phyloP scores from a whole-genome alignment of 2,888 invertebrate species.

The Sialis fuliginosa region DNA sequence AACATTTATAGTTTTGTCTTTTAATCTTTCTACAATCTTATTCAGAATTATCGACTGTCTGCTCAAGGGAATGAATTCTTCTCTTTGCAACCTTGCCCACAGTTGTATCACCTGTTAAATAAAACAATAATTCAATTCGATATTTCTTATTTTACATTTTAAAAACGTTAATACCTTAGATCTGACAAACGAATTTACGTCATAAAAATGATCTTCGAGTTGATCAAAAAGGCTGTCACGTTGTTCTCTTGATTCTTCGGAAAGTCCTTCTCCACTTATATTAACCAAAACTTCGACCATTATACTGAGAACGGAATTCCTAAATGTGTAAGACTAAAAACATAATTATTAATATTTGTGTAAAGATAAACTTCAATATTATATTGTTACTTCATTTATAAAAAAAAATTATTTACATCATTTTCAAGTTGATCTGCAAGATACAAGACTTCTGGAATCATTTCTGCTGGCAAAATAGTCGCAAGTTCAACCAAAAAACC shows the following conservation, averaged over 20 bases:
- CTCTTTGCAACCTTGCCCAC: constrained; percentile 62
- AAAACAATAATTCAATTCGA: neutral
- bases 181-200: constrained; percentile 70
- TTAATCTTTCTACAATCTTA: constrained; percentile 48
- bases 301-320: constrained; percentile 69
- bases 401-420: constrained; percentile 18
- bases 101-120: constrained; percentile 46
- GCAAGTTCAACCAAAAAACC: constrained; percentile 20
- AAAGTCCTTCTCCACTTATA: constrained; percentile 53
- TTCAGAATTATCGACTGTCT: constrained; percentile 50
- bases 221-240: constrained; percentile 67
- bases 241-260: constrained; percentile 43
- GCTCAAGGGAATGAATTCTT: constrained; percentile 59
- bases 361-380: neutral
- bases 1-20: constrained; percentile 70
- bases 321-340: constrained; percentile 41
- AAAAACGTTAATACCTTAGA: constrained; percentile 40
- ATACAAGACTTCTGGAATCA: constrained; percentile 22
- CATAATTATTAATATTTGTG: constrained; percentile 4
- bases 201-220: constrained; percentile 67
- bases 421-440: constrained; percentile 19
- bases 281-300: constrained; percentile 64
- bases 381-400: constrained; percentile 16
- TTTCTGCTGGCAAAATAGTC: constrained; percentile 19
- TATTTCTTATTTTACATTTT: too few relatives aligned